Evolutionary conservation across 2,888 invertebrate genomes (phyloP).

Genomic region (Lasioglossum zephyrum): DNA sequence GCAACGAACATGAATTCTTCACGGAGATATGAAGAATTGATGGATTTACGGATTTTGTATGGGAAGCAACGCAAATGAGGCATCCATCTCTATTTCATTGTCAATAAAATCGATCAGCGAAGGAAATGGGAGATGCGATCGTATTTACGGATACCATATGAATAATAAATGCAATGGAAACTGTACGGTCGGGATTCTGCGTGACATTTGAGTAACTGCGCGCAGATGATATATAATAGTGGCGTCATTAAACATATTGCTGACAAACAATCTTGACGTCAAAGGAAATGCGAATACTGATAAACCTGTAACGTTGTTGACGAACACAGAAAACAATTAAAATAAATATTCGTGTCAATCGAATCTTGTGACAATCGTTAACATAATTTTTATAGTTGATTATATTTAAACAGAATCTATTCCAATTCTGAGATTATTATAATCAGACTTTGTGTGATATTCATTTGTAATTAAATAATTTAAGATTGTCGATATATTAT

Average conservation of each 20-base stretch:
- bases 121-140: not conserved
- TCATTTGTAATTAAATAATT: not conserved
- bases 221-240: not conserved
- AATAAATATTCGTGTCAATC: too few species aligned
- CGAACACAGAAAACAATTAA: not conserved
- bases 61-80: constrained; percentile 3
- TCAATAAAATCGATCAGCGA: constrained; percentile 2
- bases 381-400: not conserved
- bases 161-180: constrained; percentile 13
- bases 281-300: not conserved
- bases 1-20: not conserved
- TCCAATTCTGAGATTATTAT: not conserved
- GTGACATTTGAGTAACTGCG: not conserved
- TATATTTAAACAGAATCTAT: not conserved
- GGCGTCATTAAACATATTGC: not conserved
- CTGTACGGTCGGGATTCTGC: not conserved
- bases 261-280: not conserved
- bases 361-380: too few species aligned
- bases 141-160: constrained; percentile 12
- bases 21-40: constrained; percentile 1
- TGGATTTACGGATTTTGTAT: constrained; percentile 3
- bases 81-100: constrained; percentile 14
- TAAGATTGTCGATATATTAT: too few species aligned
- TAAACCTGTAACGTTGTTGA: not conserved
- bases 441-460: not conserved